Evolutionary conservation across 1,140 invertebrate species (phyloP), one percentile per base, ranked within the genome.

Genomic region (Aphidius gifuensis): DNA sequence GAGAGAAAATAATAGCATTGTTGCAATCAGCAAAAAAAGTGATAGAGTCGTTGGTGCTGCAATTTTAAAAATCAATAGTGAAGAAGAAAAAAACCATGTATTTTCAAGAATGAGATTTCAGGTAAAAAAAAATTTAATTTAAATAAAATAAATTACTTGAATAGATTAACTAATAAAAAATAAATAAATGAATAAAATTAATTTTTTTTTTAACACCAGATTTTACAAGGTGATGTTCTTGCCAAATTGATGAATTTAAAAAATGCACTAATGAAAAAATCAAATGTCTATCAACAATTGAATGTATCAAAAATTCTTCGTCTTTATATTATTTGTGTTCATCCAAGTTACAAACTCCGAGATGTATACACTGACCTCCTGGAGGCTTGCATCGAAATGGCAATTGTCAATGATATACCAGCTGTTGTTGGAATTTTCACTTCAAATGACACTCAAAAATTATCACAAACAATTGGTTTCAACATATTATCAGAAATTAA

Each of bases 1-100:
- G 75, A 85, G 84, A 58, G 86, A 88, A 56, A 84, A 83, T n/a
- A 83, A 82, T 62, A 87, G 86, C 4, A 75, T 88, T 43, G 79
- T 85, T 1, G 86, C 84, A 3, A 71, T 86, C 0, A 84, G 85
- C 63, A 73, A 82, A 66, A 74, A 77, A 49, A 80, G 80, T 0
- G 80, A 82, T 48, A 77, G 82, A 45, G 68, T 85, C 5, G 71
- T 85, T 21, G 85, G 84, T 9, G 72, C 81, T 0, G 74, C 81
- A 1, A 79, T 86, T 40, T 73, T 80, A 67, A 80, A 83, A 68
- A 78, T 84, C 50, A 81, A 68, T n/a, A 67, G 55, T 55, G 6
- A 48, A 8, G 8, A 58, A 1, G 71, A 75, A 9, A 72, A 69
- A 61, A 71, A 62, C 6, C 65, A 74, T 39, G 69, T 61, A 4